Base-by-base conservation (phyloP, 2,888 invertebrate species). In the Kuschelorhynchus macadamiae region DNA sequence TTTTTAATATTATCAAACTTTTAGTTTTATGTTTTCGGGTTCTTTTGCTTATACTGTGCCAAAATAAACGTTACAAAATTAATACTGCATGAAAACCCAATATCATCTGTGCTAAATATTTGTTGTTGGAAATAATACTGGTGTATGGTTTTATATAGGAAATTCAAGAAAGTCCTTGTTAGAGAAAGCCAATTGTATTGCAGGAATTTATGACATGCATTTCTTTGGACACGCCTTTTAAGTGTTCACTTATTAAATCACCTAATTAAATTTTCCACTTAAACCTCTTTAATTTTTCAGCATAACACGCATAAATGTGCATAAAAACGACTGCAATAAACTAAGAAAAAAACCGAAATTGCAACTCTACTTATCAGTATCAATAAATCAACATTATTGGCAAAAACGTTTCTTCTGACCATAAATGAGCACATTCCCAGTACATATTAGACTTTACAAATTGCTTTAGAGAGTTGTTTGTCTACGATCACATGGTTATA, bases 351-450 rank as follows among this genome's bases (percentile, higher is more conserved):
- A 17, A 18, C 49, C 33, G 36, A 36, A 21, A 65, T 32, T 57
- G 50, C 65, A 46, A 20, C 57, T 59, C 57, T 56, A 57, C 65
- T 65, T 66, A 66, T 60, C 66, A 25, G 12, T 39, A 21, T 12
- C 39, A n/a, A 65, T 65, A 65, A 65, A 65, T 65, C 59, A 59
- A 52, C 39, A 59, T 52, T 52, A 53, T 30, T n/a, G 8, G 36
- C 9, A 11, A 53, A 55, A 55, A 61, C 50, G 50, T 66, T 41
- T 59, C 64, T 39, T 47, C 7, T 2, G 30, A 30, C 39, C 18
- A 21, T 60, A 66, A 66, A 65, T 12, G 18, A 33, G 52, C 32
- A 33, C 3, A 18, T 32, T 52, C 52, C 36, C 52, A 9, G 42
- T 60, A 49, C 39, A 42, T 42, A 25, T 49, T 47, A 60, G 25